Evolutionary conservation across 2,797 vertebrate genomes (phyloP).

Genomic region (Hippopotamyrus pictus): DNA sequence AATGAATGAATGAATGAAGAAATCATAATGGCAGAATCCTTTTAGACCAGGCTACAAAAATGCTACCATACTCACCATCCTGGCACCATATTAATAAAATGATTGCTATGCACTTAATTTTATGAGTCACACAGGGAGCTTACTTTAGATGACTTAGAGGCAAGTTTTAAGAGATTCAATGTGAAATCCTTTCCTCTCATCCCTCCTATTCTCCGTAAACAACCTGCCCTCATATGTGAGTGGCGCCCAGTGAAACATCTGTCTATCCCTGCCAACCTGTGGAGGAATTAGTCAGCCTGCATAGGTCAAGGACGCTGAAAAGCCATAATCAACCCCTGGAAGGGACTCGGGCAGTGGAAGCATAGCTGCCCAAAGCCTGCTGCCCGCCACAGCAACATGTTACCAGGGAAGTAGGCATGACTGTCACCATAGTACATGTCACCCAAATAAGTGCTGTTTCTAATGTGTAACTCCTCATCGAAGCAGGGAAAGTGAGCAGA

Average conservation of each 20-base stretch:
- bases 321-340: slow-evolving; percentile 18
- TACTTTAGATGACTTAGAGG: not conserved
- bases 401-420: not conserved
- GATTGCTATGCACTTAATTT: not conserved
- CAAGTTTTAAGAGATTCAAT: not conserved
- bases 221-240: not conserved
- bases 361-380: not conserved
- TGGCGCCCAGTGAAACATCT: not conserved
- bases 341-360: not conserved
- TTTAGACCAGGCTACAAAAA: not conserved
- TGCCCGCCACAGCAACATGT: not conserved
- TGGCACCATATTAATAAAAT: not conserved
- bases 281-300: not conserved
- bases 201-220: not conserved
- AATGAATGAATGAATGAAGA: not conserved
- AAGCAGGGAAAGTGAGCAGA: not conserved
- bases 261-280: not conserved
- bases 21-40: not conserved
- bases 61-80: not conserved
- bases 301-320: not conserved
- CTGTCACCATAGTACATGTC: not conserved
- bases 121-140: not conserved
- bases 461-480: not conserved
- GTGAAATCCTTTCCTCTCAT: not conserved
- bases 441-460: slow-evolving; percentile 1